phyloP scores from a whole-genome alignment of 2,888 invertebrate genomes.

The Sylvicola cinctus region DNA sequence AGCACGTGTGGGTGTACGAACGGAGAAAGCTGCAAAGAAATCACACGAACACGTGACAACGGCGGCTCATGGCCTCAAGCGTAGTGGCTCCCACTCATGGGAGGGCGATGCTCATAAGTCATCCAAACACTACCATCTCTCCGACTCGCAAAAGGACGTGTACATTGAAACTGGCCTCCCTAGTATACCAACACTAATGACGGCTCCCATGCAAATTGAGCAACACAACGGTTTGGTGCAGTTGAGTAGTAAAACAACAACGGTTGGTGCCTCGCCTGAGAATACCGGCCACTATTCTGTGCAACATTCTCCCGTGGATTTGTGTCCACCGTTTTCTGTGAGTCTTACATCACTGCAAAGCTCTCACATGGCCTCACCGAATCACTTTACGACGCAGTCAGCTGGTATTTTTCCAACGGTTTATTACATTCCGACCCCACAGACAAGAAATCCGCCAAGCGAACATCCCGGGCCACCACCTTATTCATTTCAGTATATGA shows the following conservation, averaged over 20 bases:
- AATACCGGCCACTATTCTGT: too few relatives aligned
- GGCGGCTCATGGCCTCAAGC: constrained; percentile 33
- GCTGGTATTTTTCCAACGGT: constrained; percentile 29
- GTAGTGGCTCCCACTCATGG: constrained; percentile 38
- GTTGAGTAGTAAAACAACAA: not conserved
- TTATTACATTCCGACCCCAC: constrained; percentile 33
- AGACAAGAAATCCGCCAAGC: constrained; percentile 15
- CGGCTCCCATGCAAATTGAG: not conserved
- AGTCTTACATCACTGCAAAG: constrained; percentile 17
- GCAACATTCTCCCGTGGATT: constrained; percentile 3
- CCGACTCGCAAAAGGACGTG: not conserved
- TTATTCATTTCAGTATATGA: constrained; percentile 39
- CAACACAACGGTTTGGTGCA: not conserved
- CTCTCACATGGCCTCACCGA: constrained; percentile 14
- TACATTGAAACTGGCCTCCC: not conserved
- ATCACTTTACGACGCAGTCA: constrained; percentile 16
- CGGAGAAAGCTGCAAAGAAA: constrained; percentile 25
- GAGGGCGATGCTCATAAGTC: constrained; percentile 35
- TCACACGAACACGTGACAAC: constrained; percentile 15
- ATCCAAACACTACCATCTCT: constrained; percentile 29
- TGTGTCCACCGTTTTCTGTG: constrained; percentile 39
- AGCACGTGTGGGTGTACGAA: constrained; percentile 29
- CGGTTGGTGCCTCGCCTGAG: not conserved
- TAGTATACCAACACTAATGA: not conserved
- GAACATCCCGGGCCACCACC: constrained; percentile 14